Evolutionary conservation across 2,888 invertebrate species (phyloP), one percentile per base, ranked within the genome.

Genomic region (Apodemia hepburni): DNA sequence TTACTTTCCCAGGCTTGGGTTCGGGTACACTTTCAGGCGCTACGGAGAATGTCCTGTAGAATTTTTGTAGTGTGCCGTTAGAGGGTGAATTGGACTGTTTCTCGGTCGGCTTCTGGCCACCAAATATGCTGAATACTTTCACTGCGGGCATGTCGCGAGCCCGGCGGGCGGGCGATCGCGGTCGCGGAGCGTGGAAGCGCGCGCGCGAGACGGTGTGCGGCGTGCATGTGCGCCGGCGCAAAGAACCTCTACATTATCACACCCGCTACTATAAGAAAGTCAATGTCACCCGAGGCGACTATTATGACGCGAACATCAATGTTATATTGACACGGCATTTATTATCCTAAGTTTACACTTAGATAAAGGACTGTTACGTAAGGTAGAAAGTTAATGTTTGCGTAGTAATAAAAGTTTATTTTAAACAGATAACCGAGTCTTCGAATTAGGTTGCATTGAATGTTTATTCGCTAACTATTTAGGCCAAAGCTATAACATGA

Each of bases 51-150:
- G 91, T 90, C 84, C 90, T 88, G 85, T 92, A 92, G 79, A 92
- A 89, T 74, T 87, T 90, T 80, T 92, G 92, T 74, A 88, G 80
- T 49, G 90, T 84, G 76, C 81, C 81, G 65, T 79, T 78, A 66
- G 84, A 72, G 79, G 84, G 79, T 78, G 84, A 72, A 72, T 82
- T 68, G 68, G 81, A 71, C 71, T 84, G 86, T 73, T 87, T 89
- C 79, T 89, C 89, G 82, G 86, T 76, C 80, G 89, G 85, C 86
- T 89, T 90, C 87, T 90, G 90, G 75, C 86, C 87, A 81, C 90
- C 91, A 85, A 91, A 91, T 90, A 91, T 87, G 78, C 84, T 87
- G 79, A 90, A 89, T 79, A 90, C 91, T 89, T 91, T 91, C 89
- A 90, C 91, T 87, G 87, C 89, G 90, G 91, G 91, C 90, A 90